phyloP scores from a whole-genome alignment of 2,797 vertebrate genomes.

The Dromococcyx pavoninus region DNA sequence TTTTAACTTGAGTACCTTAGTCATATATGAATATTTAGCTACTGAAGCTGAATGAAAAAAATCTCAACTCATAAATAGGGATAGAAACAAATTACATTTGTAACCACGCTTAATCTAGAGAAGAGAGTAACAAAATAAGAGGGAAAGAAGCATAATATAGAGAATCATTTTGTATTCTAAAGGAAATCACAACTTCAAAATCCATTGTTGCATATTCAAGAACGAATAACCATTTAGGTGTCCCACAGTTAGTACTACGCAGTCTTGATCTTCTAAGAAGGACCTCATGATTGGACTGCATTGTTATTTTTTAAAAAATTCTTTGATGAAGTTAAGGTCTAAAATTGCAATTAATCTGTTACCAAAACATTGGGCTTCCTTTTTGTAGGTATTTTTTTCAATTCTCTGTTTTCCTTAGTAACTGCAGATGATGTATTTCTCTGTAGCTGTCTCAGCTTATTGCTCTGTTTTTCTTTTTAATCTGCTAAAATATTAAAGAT shows the following conservation, averaged over 20 bases:
- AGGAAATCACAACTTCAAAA: background rate
- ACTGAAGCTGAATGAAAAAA: background rate
- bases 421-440: background rate
- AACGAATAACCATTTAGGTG: background rate
- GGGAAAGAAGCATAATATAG: background rate
- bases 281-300: rapidly evolving
- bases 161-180: background rate
- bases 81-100: background rate
- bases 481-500: background rate
- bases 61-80: background rate
- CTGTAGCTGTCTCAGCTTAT: background rate
- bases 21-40: background rate
- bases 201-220: background rate
- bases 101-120: background rate
- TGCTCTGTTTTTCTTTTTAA: background rate
- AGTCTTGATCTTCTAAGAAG: background rate
- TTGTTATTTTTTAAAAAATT: background rate
- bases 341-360: background rate
- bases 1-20: background rate
- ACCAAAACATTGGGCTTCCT: background rate
- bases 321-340: background rate
- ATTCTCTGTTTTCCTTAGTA: background rate
- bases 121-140: background rate
- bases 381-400: background rate
- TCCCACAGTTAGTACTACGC: background rate